phyloP scores from a whole-genome alignment of 2,888 invertebrate species.

The Nemotelus pantherinus region DNA sequence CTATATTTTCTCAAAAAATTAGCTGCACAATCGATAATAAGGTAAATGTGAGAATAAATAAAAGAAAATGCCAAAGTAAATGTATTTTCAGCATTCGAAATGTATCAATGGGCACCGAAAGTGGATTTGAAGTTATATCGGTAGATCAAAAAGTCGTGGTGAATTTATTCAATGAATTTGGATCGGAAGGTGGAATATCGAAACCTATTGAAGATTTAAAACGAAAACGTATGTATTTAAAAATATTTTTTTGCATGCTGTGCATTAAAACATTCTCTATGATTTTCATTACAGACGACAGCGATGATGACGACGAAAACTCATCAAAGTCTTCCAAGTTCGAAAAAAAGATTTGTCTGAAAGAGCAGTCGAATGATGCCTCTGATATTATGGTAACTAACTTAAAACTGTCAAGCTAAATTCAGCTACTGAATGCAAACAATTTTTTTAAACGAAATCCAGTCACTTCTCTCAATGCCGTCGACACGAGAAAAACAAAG shows the following conservation, averaged over 20 bases:
- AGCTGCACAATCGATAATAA: slow-evolving; percentile 70
- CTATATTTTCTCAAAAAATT: slow-evolving; percentile 81
- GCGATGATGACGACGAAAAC: slow-evolving; percentile 56
- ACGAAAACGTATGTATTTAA: slow-evolving; percentile 64
- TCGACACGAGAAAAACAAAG: slow-evolving; percentile 95
- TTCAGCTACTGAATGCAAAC: background rate
- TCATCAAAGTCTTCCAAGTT: slow-evolving; percentile 54
- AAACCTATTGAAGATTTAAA: slow-evolving; percentile 63
- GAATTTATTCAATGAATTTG: slow-evolving; percentile 60
- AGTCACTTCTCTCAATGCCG: slow-evolving; percentile 68
- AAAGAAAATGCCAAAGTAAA: background rate
- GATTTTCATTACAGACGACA: slow-evolving; percentile 59
- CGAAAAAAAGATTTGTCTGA: slow-evolving; percentile 55
- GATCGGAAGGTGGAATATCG: slow-evolving; percentile 60
- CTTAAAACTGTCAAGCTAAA: background rate
- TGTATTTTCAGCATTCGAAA: slow-evolving; percentile 58
- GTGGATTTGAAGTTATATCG: slow-evolving; percentile 63
- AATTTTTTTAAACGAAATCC: slow-evolving; percentile 17
- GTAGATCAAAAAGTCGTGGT: slow-evolving; percentile 59
- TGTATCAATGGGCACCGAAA: slow-evolving; percentile 62
- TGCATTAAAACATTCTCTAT: background rate
- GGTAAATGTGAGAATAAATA: background rate
- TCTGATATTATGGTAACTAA: slow-evolving; percentile 76
- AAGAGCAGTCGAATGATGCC: slow-evolving; percentile 61
- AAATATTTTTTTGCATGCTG: slow-evolving; percentile 47